phyloP scores from a whole-genome alignment of 2,113 vertebrate genomes.

The Pterophyllum scalare region DNA sequence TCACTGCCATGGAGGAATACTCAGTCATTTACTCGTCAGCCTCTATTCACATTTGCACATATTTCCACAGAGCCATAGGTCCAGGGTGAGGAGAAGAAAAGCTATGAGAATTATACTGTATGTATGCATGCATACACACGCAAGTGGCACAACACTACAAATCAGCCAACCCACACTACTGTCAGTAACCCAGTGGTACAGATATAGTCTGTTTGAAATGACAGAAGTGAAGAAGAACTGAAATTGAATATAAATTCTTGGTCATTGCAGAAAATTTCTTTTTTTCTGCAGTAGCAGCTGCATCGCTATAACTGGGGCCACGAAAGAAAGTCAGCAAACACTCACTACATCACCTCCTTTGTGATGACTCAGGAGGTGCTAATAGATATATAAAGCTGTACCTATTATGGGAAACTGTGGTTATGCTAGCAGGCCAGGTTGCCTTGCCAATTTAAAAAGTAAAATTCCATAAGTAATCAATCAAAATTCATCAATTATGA shows the following conservation, averaged over 20 bases:
- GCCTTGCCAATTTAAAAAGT: neutral
- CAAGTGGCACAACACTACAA: neutral
- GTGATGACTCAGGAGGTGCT: neutral
- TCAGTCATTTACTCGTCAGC: conserved; percentile 23
- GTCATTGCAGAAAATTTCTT: neutral
- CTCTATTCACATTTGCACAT: conserved; percentile 7
- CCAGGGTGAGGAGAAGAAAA: neutral
- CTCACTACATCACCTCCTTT: neutral
- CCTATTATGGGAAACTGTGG: neutral
- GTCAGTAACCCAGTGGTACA: neutral
- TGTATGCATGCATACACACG: neutral
- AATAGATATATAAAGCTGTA: neutral
- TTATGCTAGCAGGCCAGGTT: neutral
- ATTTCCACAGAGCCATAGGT: conserved; percentile 9
- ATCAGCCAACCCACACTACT: neutral
- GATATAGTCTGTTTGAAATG: neutral
- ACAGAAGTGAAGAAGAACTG: neutral
- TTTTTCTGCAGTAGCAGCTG: neutral
- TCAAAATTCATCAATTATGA: too few relatives aligned
- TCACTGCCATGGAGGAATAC: conserved; percentile 28
- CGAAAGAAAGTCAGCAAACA: neutral
- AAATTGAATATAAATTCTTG: neutral
- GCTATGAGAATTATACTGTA: neutral
- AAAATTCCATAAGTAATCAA: too few relatives aligned
- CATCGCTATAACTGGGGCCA: neutral